Base-by-base conservation (phyloP, 2,888 invertebrate genomes). In the Ypsolopha scabrella region DNA sequence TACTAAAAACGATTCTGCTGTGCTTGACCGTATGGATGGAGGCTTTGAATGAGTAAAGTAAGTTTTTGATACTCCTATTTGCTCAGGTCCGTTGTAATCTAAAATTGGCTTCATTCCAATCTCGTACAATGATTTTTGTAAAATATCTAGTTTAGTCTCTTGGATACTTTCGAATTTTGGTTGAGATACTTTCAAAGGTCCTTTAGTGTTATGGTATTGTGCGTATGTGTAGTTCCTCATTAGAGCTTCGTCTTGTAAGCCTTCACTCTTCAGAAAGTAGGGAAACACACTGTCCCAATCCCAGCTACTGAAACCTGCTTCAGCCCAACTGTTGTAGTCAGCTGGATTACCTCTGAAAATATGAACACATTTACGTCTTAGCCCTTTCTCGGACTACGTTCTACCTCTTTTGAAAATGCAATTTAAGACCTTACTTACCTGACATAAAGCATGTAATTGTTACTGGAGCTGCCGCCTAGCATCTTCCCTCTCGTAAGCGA, bases 321-420 rank as follows among this genome's bases (percentile, higher is more conserved):
- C 59, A n/a, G 72, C 70, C 88, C 88, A 88, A 41, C 67, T 61
- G 43, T 82, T 68, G 53, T 78, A 88, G 56, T 87, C 82, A 1
- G 60, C 55, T 0, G 59, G 63, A 55, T 71, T 76, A 0, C 87
- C 88, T 1, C 80, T 48, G 14, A 47, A 47, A 47, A 44, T 1
- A 10, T 7, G 11, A 24, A 44, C 11, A 24, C 6, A 1, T 7
- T 24, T 9, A 11, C 3, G 6, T 24, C 10, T 24, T 33, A 2
- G 7, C 24, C 4, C 24, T 24, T 24, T 24, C 24, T 3, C 4
- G 2, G 2, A 24, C 24, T 24, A 24, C 24, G 4, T 24, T n/a
- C 11, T 41, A n/a, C 41, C 13, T 41, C 2, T 3, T 13, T 8
- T 41, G n/a, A 13, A 41, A 13, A 41, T n/a, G 7, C 11, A 6